Evolutionary conservation across 2,797 vertebrate genomes (phyloP), one percentile per base, ranked within the genome.

Genomic region (Gymnoscopelus microlampas): DNA sequence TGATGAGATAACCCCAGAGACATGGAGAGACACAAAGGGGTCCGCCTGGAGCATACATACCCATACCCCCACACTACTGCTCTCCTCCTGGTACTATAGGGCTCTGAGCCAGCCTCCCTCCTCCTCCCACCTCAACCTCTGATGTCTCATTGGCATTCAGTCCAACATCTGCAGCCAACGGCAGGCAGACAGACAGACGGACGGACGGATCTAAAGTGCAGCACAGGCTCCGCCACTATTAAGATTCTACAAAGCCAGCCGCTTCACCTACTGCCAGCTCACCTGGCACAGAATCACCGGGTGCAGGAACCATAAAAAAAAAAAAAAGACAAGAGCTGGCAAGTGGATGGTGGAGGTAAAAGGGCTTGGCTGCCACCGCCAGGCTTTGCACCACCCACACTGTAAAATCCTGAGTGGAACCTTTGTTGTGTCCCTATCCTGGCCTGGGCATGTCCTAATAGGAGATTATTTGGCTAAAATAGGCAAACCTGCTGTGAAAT

Each of bases 111-210:
- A 82, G 74, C 64, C 73, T 79, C 70, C 77, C 73, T 80, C 78
- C 78, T 19, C 81, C 76, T 62, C 63, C 76, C 9, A 56, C 69
- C 74, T 84, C 66, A 67, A 59, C 70, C 78, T 75, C 5, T 86
- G 83, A 90, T 73, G 81, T 89, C 89, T 91, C 87, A 90, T 91
- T 88, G 89, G 87, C 86, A 90, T 92, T 89, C 91, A 88, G 89
- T 67, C 62, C 64, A 89, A 90, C 62, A 83, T 82, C 80, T 71
- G 71, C 82, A 83, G 85, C 81, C 32, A 75, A 84, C 60, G 10
- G 77, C 69, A 23, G 4, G 39, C 10, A 12, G 54, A 1, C 12
- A 8, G 9, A 5, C 39, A 3, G 15, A 6, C 14, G 53, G 63
- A 7, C 15, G 50, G 15, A 23, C 15, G 72, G 78, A 77, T 63